Evolutionary conservation across 2,113 vertebrate species (phyloP).

Genomic region (Noturus placidus): DNA sequence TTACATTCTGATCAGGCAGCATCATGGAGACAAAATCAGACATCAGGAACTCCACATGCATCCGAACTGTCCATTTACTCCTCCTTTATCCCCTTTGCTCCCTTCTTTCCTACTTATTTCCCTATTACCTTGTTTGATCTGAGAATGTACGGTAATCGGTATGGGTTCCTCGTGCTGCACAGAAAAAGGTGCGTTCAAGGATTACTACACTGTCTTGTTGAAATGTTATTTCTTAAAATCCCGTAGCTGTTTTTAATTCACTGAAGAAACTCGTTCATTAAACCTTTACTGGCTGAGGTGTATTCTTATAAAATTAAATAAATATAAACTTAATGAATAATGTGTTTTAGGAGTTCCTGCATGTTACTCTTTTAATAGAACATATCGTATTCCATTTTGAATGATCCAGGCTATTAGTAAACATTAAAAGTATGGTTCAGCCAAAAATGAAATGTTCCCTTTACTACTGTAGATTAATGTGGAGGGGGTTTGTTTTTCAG

Average conservation of each 20-base stretch:
- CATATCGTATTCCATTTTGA: neutral
- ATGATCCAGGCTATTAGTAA: neutral
- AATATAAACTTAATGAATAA: too few species aligned
- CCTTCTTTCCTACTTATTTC: neutral
- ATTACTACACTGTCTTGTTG: neutral
- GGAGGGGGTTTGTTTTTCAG: neutral
- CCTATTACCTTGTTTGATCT: neutral
- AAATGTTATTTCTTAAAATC: neutral
- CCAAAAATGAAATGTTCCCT: neutral
- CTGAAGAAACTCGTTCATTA: neutral
- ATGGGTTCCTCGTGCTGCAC: constrained; percentile 84
- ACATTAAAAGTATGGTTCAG: neutral
- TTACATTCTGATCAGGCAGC: constrained; percentile 65
- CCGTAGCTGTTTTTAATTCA: neutral
- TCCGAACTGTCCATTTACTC: neutral
- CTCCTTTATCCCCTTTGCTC: neutral
- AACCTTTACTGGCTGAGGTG: neutral
- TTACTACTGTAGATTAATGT: neutral
- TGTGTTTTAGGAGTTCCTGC: neutral
- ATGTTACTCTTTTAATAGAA: neutral
- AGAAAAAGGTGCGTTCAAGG: constrained; percentile 79
- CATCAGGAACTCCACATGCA: neutral
- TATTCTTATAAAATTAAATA: neutral
- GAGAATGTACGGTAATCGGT: constrained; percentile 62
- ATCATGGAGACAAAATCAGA: constrained; percentile 35